A percentile compares a stretch with the other conserved stretches of the same genome.
Evolutionary conservation across 2,888 invertebrate genomes (phyloP).

Genomic region (Rhorus exstirpatorius): DNA sequence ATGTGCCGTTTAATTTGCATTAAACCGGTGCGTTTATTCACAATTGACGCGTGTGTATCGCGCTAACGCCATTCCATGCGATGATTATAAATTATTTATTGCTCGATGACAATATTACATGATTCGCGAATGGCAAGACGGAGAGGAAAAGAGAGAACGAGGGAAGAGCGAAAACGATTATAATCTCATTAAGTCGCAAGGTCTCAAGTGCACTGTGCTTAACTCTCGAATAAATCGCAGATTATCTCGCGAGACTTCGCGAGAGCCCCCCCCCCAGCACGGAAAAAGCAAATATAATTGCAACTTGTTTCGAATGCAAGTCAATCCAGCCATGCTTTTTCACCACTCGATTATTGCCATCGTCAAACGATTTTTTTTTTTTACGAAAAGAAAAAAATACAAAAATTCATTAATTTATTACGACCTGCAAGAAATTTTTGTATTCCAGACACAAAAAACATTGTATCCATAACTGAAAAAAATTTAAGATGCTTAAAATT

Average conservation of each 20-base stretch:
- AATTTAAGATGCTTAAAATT: too few species aligned
- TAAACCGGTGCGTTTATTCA: constrained; percentile 44
- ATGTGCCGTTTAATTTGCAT: constrained; percentile 11
- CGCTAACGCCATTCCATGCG: constrained; percentile 7
- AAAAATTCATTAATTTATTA: too few species aligned
- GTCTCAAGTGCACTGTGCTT: constrained; percentile 2
- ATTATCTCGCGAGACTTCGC: constrained; percentile 14
- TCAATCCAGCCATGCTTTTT: too few species aligned
- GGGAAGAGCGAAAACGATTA: constrained; percentile 26
- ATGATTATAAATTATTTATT: constrained; percentile 57
- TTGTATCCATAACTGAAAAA: too few species aligned
- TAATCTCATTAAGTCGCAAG: constrained; percentile 42
- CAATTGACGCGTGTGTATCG: constrained; percentile 16
- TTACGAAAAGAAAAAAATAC: too few species aligned
- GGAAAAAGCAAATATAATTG: constrained; percentile 48
- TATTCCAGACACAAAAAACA: too few species aligned
- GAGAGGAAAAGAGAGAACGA: neutral
- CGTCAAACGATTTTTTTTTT: too few species aligned
- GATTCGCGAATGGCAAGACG: constrained; percentile 22
- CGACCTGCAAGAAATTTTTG: too few species aligned
- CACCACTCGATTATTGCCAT: too few species aligned
- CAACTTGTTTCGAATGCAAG: constrained; percentile 52
- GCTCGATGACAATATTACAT: constrained; percentile 55
- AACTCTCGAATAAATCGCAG: constrained; percentile 21
- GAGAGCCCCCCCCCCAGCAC: neutral